These are phyloP conservation scores for Diacarnus erythraeanus DNA, from an alignment of 37 sponge, comb jelly and placozoan species.

Conservation along the genomic window DNA sequence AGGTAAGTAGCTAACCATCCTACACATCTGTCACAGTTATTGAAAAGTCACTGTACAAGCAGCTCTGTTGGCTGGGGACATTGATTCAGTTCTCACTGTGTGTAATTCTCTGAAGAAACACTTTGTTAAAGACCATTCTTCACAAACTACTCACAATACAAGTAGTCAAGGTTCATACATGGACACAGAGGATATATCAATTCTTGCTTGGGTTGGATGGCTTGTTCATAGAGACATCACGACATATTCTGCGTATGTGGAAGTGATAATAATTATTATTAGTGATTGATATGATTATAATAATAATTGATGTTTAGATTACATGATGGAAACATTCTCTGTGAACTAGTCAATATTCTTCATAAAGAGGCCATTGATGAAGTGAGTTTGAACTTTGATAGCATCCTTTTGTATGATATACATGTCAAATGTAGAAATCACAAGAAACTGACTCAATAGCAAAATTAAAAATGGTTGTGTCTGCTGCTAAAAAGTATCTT, in stretches of 20 bases:
- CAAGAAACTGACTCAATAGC: not conserved
- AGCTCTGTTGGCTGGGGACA: constrained; percentile 50
- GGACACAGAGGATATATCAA: constrained; percentile 57
- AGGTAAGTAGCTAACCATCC: constrained; percentile 22
- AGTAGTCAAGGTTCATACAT: not conserved
- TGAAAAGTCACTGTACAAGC: not conserved
- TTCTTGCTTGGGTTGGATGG: constrained; percentile 55
- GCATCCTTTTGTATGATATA: not conserved
- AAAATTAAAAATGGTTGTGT: constrained; percentile 32
- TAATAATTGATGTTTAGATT: constrained; percentile 32
- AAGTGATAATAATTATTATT: not conserved
- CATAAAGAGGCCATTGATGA: constrained; percentile 30
- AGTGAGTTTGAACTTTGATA: not conserved
- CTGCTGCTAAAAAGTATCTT: constrained; percentile 38
- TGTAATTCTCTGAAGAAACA: constrained; percentile 22
- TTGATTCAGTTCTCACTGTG: constrained; percentile 33
- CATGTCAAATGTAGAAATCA: not conserved
- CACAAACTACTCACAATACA: not conserved
- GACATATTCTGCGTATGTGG: constrained; percentile 54
- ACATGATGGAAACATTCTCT: constrained; percentile 67
- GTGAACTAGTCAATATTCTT: constrained; percentile 43
- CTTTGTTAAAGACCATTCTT: not conserved
- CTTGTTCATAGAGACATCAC: constrained; percentile 41
- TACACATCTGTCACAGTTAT: too few relatives aligned
- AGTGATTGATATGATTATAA: not conserved